Evolutionary conservation across 2,888 invertebrate species (phyloP).

Genomic region (Labia minor): DNA sequence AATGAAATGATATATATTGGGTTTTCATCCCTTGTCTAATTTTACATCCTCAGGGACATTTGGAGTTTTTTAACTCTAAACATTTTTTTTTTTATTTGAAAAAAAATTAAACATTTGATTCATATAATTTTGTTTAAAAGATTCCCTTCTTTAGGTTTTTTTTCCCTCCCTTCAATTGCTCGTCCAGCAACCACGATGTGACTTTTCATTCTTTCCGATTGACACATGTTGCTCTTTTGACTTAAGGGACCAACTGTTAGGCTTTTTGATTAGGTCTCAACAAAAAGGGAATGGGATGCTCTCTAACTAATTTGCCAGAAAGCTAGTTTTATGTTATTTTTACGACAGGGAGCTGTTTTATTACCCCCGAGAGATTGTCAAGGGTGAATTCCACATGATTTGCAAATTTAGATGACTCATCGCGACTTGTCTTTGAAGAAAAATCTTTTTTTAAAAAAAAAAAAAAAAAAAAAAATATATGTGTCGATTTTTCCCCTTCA

Average conservation of each 20-base stretch:
- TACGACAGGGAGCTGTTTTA: background rate
- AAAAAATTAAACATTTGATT: no score
- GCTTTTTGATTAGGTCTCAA: background rate
- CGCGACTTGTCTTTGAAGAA: background rate
- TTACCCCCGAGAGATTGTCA: background rate
- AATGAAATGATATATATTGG: no score
- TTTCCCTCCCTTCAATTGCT: no score
- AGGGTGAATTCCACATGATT: background rate
- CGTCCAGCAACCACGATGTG: no score
- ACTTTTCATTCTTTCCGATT: background rate
- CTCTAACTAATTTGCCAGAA: conserved; percentile 4
- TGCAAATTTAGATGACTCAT: background rate
- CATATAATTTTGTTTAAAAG: no score
- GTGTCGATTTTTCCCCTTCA: background rate
- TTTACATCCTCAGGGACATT: no score
- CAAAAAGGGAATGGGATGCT: background rate
- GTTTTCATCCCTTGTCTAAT: no score
- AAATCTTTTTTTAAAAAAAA: no score
- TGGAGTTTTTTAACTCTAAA: no score
- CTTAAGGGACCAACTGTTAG: conserved; percentile 7
- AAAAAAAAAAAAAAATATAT: background rate
- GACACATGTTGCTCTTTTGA: conserved; percentile 13
- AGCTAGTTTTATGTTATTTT: conserved; percentile 13
- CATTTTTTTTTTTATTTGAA: no score
- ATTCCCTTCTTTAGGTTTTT: no score